These are phyloP conservation scores for Ephialtes manifestator DNA, from an alignment of 2,888 invertebrate species.

Conservation along the genomic window DNA sequence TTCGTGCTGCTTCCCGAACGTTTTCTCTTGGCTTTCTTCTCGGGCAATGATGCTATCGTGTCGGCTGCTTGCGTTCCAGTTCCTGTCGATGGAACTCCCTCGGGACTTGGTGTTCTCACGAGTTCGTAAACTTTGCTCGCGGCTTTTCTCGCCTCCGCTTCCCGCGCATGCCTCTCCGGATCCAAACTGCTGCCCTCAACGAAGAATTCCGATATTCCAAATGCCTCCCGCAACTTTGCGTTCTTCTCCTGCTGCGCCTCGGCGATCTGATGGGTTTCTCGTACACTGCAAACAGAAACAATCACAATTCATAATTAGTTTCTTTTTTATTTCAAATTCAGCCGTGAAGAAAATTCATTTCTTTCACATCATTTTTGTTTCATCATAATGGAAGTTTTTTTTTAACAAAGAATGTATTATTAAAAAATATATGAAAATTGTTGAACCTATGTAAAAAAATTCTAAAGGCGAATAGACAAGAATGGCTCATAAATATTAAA, in stretches of 20 bases:
- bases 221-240: conserved; percentile 96
- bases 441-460: too few species aligned
- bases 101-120: conserved; percentile 91
- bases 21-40: conserved; percentile 85
- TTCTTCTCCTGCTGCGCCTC: conserved; percentile 98
- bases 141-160: conserved; percentile 87
- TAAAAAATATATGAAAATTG: too few species aligned
- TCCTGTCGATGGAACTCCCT: conserved; percentile 85
- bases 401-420: too few species aligned
- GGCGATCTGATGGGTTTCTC: conserved; percentile 98
- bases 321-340: background rate
- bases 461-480: too few species aligned
- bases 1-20: conserved; percentile 86
- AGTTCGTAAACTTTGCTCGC: conserved; percentile 89
- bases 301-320: background rate
- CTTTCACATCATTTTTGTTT: too few species aligned
- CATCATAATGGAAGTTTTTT: too few species aligned
- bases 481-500: too few species aligned
- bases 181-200: conserved; percentile 97
- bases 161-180: conserved; percentile 90
- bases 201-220: conserved; percentile 97
- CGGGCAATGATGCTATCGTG: conserved; percentile 68
- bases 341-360: too few species aligned
- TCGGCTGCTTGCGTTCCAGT: conserved; percentile 20
- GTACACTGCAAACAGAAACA: conserved; percentile 89